Conservation (phyloP, 2,113 vertebrate species). For the Limanda limanda region DNA sequence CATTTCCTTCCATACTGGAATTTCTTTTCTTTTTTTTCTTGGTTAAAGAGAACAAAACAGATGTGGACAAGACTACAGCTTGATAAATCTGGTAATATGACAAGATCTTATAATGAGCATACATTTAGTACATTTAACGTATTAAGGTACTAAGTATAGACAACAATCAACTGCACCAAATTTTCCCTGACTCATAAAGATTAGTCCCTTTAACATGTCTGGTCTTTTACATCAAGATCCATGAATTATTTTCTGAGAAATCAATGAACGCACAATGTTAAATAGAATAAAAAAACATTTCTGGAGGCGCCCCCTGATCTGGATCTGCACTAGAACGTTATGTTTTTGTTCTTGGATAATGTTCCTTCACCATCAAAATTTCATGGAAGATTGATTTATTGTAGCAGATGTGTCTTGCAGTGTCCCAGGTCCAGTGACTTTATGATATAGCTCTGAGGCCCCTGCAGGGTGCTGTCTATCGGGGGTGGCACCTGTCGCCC, state of each 20-base stretch:
- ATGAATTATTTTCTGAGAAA: no score
- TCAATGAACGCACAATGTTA: no score
- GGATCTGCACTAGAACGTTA: no score
- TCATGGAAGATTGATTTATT: neutral
- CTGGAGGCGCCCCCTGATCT: no score
- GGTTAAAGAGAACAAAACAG: neutral
- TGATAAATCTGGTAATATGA: neutral
- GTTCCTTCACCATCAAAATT: neutral
- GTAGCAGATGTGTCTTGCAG: neutral
- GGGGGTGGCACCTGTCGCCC: neutral
- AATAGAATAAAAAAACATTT: no score
- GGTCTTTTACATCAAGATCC: no score
- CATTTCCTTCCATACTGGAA: constrained; percentile 5
- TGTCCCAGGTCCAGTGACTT: neutral
- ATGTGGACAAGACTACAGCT: neutral
- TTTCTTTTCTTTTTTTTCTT: neutral
- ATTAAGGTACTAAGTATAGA: neutral
- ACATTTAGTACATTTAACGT: neutral
- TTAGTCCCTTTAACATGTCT: no score
- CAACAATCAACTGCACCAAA: no score
- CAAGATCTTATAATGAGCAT: no score
- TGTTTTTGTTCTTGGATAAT: no score
- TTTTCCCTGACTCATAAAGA: no score
- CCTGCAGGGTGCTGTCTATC: neutral
- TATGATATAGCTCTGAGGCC: neutral